Evolutionary conservation across 2,797 vertebrate genomes (phyloP).

Genomic region (Gadopsis marmoratus): DNA sequence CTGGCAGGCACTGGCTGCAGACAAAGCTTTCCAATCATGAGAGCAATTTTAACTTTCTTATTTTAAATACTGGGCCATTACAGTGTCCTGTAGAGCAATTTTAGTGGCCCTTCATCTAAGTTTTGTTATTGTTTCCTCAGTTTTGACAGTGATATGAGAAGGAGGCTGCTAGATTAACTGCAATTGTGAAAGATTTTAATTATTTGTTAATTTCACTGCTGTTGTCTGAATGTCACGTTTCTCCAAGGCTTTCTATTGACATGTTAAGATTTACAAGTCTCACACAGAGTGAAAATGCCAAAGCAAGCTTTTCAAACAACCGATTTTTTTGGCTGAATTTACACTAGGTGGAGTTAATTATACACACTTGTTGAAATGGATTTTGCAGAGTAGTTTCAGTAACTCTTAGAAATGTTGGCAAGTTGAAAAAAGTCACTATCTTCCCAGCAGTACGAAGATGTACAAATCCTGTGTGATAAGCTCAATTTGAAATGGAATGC

Average conservation of each 20-base stretch:
- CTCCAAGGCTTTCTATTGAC: neutral
- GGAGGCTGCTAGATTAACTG: neutral
- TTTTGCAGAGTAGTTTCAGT: neutral
- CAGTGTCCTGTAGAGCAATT: neutral
- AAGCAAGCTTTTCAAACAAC: neutral
- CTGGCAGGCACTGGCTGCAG: slow-evolving; percentile 29
- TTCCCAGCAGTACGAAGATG: neutral
- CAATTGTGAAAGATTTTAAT: neutral
- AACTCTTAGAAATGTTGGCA: neutral
- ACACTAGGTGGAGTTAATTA: neutral
- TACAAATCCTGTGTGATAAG: neutral
- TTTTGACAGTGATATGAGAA: neutral
- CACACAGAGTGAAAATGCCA: neutral
- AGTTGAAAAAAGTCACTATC: slow-evolving; percentile 8
- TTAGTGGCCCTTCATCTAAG: neutral
- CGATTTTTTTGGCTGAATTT: neutral
- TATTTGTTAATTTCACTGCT: neutral
- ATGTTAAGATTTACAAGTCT: neutral
- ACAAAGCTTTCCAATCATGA: slow-evolving; percentile 29
- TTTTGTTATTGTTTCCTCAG: neutral
- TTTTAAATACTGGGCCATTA: neutral
- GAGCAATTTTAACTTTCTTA: slow-evolving; percentile 13
- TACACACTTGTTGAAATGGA: neutral
- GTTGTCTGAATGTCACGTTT: neutral
- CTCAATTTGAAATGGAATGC: neutral